These are phyloP conservation scores for Chironomus tentans DNA, from an alignment of 2,888 invertebrate genomes.

Conservation along the genomic window DNA sequence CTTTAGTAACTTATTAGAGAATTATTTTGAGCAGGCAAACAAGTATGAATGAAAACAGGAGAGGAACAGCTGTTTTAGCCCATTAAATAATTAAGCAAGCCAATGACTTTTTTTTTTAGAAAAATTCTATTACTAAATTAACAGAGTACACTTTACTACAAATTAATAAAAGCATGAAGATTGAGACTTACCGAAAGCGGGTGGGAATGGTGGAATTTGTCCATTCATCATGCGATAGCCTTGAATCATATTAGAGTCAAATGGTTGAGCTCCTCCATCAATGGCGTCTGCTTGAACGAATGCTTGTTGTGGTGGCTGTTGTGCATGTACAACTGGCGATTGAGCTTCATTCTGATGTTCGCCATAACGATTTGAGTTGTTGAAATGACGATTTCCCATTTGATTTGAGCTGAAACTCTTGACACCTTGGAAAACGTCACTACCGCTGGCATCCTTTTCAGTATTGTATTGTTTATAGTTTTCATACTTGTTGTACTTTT, in stretches of 20 bases:
- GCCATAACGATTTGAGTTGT: constrained; percentile 16
- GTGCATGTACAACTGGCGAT: neutral
- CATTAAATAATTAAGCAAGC: too few species aligned
- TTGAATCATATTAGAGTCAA: constrained; percentile 17
- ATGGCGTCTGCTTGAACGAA: constrained; percentile 16
- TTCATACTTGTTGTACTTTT: constrained; percentile 22
- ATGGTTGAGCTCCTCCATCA: constrained; percentile 6
- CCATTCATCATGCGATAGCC: constrained; percentile 19
- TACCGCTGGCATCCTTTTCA: neutral
- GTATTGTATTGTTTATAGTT: neutral
- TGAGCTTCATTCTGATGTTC: constrained; percentile 4
- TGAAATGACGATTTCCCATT: neutral
- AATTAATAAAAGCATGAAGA: neutral
- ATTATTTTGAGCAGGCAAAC: neutral
- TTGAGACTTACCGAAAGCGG: constrained; percentile 9
- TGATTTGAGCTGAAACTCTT: constrained; percentile 3
- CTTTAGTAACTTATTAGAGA: too few species aligned
- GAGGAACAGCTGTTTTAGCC: too few species aligned
- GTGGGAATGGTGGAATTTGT: neutral
- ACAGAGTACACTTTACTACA: too few species aligned
- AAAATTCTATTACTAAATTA: too few species aligned
- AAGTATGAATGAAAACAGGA: too few species aligned
- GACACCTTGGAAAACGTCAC: constrained; percentile 14
- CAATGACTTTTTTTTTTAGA: too few species aligned
- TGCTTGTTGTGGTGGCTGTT: constrained; percentile 10